A percentile compares a stretch with the other conserved stretches of the same genome.
These are phyloP conservation scores for Silurus meridionalis DNA, from an alignment of 2,113 vertebrate species.

Conservation along the genomic window DNA sequence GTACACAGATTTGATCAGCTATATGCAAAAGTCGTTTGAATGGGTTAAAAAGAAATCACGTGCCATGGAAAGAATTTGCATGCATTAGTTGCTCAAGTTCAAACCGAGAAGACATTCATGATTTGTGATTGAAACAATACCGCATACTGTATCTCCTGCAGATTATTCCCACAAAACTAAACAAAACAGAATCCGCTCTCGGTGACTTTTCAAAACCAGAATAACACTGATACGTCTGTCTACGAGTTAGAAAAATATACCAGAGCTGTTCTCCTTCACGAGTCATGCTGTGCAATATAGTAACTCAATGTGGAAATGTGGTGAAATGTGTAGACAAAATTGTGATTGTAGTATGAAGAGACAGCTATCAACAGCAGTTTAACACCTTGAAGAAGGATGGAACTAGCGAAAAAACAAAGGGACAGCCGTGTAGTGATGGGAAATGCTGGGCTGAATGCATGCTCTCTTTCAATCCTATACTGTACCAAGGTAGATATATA, in stretches of 20 bases:
- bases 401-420: neutral
- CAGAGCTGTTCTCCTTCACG: neutral
- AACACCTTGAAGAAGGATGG: neutral
- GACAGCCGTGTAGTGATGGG: neutral
- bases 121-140: neutral
- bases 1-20: neutral
- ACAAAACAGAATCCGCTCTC: conserved; percentile 15
- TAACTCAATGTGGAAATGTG: conserved; percentile 45
- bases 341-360: neutral
- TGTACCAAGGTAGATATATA: neutral
- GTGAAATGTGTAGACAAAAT: conserved; percentile 16
- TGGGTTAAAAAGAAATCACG: conserved; percentile 6
- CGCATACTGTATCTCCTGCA: neutral
- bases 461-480: neutral
- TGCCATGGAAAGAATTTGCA: neutral
- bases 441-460: neutral
- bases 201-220: neutral
- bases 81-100: neutral
- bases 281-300: conserved; percentile 24
- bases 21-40: neutral
- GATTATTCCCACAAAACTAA: conserved; percentile 16
- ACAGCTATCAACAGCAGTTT: neutral
- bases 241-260: conserved; percentile 26
- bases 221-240: conserved; percentile 22
- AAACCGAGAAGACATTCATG: neutral